Percentiles rank a stretch among this genome's conserved stretches.
phyloP scores from a whole-genome alignment of 2,113 vertebrate species.

The sheep (Ovis aries) region ARS-UI_Ramb_v3.0 NC_056054.1:217897501-217898000 shows the following conservation, averaged over 20 bases:
- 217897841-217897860: background rate
- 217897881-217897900: background rate
- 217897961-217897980: background rate
- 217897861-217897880: background rate
- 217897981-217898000: background rate
- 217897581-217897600: background rate
- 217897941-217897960: background rate
- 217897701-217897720: background rate
- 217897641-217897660: background rate
- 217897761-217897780: background rate
- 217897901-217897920: background rate
- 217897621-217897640: background rate
- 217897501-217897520: background rate
- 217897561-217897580: background rate
- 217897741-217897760: background rate
- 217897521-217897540: background rate
- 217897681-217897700: background rate
- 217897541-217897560: background rate
- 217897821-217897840: background rate
- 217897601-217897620: background rate
- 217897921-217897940: background rate
- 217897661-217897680: background rate
- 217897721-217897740: background rate
- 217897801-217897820: background rate
- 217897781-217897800: background rate